phyloP scores from a whole-genome alignment of 2,888 invertebrate genomes.

The Dysmachus trigonus region DNA sequence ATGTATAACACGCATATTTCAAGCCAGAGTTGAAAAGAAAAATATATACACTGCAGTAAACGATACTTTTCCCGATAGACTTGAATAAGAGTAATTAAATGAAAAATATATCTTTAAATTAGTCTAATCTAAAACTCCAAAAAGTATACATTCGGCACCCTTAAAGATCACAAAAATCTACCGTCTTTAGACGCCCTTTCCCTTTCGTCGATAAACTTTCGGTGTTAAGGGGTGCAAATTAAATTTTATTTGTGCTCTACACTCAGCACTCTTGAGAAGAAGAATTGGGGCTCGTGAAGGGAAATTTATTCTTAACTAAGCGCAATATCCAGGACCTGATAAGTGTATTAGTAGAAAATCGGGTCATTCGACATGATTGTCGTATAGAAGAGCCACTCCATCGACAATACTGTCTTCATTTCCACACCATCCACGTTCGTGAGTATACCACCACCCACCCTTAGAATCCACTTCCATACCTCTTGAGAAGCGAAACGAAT shows the following conservation, averaged over 20 bases:
- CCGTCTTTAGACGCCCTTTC: not conserved
- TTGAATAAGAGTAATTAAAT: too few species aligned
- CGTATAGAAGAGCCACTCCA: not conserved
- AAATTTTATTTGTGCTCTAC: slow-evolving; percentile 1
- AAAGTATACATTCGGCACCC: not conserved
- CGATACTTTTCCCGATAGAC: too few species aligned
- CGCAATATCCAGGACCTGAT: not conserved
- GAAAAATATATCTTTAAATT: not conserved
- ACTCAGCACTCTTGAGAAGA: not conserved
- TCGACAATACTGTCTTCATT: not conserved
- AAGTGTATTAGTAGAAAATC: not conserved
- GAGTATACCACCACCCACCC: too few species aligned
- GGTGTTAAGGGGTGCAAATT: not conserved
- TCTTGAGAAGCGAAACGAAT: not conserved
- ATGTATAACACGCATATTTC: too few species aligned
- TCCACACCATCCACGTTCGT: not conserved
- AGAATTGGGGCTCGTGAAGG: not conserved
- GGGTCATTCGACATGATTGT: not conserved
- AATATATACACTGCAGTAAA: too few species aligned
- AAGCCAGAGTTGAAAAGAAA: too few species aligned
- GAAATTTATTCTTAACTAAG: not conserved
- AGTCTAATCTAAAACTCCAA: not conserved
- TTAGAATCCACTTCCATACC: not conserved
- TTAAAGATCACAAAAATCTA: not conserved
- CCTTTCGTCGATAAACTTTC: not conserved